Evolutionary conservation across 2,888 invertebrate species (phyloP), one percentile per base, ranked within the genome.

Genomic region (Agriopis aurantiaria): DNA sequence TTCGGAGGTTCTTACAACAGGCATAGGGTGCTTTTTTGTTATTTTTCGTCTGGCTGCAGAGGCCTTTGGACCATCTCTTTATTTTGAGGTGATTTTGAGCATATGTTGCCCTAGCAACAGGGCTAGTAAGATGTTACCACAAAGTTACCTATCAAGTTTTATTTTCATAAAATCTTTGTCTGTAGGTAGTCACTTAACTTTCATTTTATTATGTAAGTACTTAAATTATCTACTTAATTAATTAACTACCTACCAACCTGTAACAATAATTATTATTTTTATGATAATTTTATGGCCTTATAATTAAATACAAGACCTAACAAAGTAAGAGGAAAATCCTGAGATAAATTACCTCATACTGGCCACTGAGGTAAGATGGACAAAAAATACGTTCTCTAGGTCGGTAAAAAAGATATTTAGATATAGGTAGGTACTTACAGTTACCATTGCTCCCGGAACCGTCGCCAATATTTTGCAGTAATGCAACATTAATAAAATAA

Each of bases 381-480:
- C 40, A 55, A 40, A 55, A 55, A 55, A 55, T 23, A 8, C 51
- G 11, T 49, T 49, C n/a, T 49, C n/a, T 48, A 14, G 43, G 14
- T 7, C 23, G 11, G 9, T 11, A 53, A 52, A 45, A 45, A 43
- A 33, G 8, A 9, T 33, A n/a, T n/a, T 3, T 6, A 53, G 11
- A 33, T 23, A 23, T 23, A 40, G 23, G 23, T 40, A 56, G n/a
- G 6, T 60, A 89, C 92, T 91, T 75, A 92, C 92, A 79, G 74
- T 90, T 92, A 68, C 92, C 92, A 82, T 90, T 80, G 8, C 76
- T 80, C 58, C 91, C 91, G 0, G 91, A 91, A 60, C 92, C 92
- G 11, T 83, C 80, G 45, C 86, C 88, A 33, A 49, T 17, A 23
- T 56, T 59, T 87, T 90, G 90, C 68, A 84, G 75, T n/a, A 83